Conservation (phyloP, 2,113 vertebrate species). For the Salvator merianae region DNA sequence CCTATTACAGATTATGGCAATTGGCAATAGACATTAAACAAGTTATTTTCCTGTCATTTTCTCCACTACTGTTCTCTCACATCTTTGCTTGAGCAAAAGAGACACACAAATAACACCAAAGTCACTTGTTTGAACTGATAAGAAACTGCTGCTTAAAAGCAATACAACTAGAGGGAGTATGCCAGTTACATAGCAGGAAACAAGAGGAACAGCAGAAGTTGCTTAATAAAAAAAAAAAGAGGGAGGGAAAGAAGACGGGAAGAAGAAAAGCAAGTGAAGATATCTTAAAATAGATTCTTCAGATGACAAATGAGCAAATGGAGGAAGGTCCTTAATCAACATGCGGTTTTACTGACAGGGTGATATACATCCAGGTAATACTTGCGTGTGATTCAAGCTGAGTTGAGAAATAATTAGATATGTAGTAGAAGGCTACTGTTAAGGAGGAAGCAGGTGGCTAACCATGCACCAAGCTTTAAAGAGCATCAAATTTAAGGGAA, state of each 20-base stretch:
- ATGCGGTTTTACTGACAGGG: background rate
- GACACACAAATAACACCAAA: conserved; percentile 26
- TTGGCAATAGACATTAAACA: background rate
- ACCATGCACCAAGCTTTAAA: too few relatives aligned
- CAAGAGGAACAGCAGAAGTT: background rate
- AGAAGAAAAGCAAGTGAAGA: background rate
- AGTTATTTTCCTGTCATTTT: background rate
- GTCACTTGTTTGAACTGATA: conserved; percentile 42
- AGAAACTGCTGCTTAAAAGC: conserved; percentile 34
- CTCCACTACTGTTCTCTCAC: background rate
- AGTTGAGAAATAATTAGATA: too few relatives aligned
- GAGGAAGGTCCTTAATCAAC: too few relatives aligned
- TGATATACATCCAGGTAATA: background rate
- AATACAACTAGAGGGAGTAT: conserved; percentile 46
- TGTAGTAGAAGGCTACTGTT: too few relatives aligned
- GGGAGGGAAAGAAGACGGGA: conserved; percentile 8
- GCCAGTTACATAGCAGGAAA: conserved; percentile 43
- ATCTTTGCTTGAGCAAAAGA: conserved; percentile 32
- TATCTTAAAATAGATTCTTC: conserved; percentile 15
- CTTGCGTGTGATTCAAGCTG: too few relatives aligned
- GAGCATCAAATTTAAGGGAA: too few relatives aligned
- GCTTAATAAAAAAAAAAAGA: conserved; percentile 2
- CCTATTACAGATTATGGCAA: background rate
- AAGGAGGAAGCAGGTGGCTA: too few relatives aligned
- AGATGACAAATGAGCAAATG: background rate